Conservation (phyloP, 2,113 vertebrate genomes). For the Prolemur simus region DNA sequence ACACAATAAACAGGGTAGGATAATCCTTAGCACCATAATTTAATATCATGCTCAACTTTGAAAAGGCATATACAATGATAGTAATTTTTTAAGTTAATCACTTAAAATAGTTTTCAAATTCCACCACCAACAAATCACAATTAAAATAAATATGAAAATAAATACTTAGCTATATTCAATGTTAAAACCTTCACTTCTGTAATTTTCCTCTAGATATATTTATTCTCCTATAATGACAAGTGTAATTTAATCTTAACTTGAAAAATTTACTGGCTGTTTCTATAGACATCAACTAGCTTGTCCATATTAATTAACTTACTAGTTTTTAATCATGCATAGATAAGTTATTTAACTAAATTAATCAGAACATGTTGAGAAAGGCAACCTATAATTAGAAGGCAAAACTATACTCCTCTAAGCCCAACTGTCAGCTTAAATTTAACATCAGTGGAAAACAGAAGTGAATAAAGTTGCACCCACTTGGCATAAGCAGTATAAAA, state of each 20-base stretch:
- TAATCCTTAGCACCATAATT: not conserved
- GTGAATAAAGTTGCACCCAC: not conserved
- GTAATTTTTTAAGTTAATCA: not conserved
- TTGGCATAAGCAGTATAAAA: not conserved
- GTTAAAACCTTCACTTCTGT: slow-evolving; percentile 12
- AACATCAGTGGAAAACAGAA: slow-evolving; percentile 8
- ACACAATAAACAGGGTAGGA: not conserved
- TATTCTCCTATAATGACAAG: not conserved
- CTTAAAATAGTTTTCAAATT: slow-evolving; percentile 40
- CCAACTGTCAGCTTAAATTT: not conserved
- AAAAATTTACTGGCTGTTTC: slow-evolving; percentile 57
- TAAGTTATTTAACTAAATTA: slow-evolving; percentile 50
- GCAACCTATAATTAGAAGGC: slow-evolving; percentile 1
- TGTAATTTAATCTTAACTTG: slow-evolving; percentile 41
- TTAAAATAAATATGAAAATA: slow-evolving; percentile 28
- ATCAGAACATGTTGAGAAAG: slow-evolving; percentile 30
- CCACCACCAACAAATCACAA: not conserved
- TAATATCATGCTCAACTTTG: not conserved
- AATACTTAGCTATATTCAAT: not conserved
- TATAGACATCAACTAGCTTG: not conserved
- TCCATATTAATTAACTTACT: slow-evolving; percentile 46
- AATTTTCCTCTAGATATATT: slow-evolving; percentile 1
- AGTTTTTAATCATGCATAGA: slow-evolving; percentile 42
- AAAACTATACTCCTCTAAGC: slow-evolving; percentile 3
- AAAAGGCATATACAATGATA: not conserved